Evolutionary conservation across 2,888 invertebrate genomes (phyloP).

Genomic region (Falcaria lacertinaria): DNA sequence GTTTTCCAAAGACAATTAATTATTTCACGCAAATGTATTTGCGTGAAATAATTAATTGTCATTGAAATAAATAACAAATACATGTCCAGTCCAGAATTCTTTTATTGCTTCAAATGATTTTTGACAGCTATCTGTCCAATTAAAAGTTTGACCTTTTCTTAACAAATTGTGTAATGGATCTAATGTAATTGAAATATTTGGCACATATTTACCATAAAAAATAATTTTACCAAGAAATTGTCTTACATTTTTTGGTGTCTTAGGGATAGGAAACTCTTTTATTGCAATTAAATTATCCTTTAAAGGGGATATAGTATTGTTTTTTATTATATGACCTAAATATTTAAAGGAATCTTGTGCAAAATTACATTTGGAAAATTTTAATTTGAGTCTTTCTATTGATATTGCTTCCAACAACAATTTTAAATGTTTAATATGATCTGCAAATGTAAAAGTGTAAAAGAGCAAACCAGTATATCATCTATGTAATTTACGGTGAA

Average conservation of each 20-base stretch:
- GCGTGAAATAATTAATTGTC: no score
- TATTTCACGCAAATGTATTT: no score
- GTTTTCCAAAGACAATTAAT: no score
- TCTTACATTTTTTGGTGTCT: constrained; percentile 11
- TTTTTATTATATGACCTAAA: constrained; percentile 20
- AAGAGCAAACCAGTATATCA: constrained; percentile 3
- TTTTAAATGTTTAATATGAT: constrained; percentile 7
- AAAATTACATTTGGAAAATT: no score
- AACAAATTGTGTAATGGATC: constrained; percentile 25
- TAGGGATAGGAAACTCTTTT: constrained; percentile 1
- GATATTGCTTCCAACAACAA: constrained; percentile 13
- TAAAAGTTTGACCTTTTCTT: constrained; percentile 18
- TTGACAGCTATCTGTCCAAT: constrained; percentile 16
- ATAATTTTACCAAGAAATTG: constrained; percentile 17
- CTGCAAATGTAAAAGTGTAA: neutral
- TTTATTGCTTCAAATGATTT: neutral
- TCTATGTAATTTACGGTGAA: constrained; percentile 11
- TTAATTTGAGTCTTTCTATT: constrained; percentile 23
- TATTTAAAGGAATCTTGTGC: constrained; percentile 21
- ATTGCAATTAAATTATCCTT: constrained; percentile 12
- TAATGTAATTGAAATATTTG: constrained; percentile 16
- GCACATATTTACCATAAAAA: constrained; percentile 18
- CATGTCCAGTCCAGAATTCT: no score
- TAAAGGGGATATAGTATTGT: constrained; percentile 20
- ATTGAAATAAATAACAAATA: no score